These are phyloP conservation scores for Forbesichthys agassizii DNA, from an alignment of 2,113 vertebrate genomes.

Conservation along the genomic window DNA sequence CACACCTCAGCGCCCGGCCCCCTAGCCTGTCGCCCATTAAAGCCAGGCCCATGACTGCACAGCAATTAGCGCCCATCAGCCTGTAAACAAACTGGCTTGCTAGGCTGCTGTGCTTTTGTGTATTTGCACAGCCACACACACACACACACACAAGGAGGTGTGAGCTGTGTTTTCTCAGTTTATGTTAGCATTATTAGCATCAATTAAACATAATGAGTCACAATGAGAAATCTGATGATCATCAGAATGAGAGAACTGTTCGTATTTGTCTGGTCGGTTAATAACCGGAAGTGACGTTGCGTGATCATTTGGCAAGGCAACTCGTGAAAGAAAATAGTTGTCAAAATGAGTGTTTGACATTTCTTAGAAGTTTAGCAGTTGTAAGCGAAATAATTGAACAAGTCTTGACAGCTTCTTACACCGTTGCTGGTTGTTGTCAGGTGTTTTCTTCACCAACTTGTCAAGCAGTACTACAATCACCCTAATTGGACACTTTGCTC, in stretches of 20 bases:
- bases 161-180: neutral
- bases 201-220: slow-evolving; percentile 27
- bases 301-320: neutral
- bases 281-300: neutral
- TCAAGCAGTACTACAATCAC: too few relatives aligned
- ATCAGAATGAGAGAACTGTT: too few relatives aligned
- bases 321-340: too few relatives aligned
- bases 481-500: too few relatives aligned
- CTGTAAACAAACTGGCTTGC: slow-evolving; percentile 37
- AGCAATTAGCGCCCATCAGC: slow-evolving; percentile 47
- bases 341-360: too few relatives aligned
- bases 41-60: slow-evolving; percentile 26
- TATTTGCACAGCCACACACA: slow-evolving; percentile 18
- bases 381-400: too few relatives aligned
- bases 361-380: too few relatives aligned
- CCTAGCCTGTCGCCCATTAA: slow-evolving; percentile 5
- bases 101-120: neutral
- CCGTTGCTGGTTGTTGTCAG: too few relatives aligned
- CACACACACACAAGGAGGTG: too few relatives aligned
- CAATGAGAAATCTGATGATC: slow-evolving; percentile 19
- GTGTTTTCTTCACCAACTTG: too few relatives aligned
- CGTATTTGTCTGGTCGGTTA: neutral
- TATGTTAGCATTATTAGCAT: slow-evolving; percentile 1
- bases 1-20: slow-evolving; percentile 6
- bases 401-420: too few relatives aligned